Percentiles rank a stretch among this genome's conserved stretches.
phyloP scores from a whole-genome alignment of 2,113 vertebrate species.

The Merops nubicus region DNA sequence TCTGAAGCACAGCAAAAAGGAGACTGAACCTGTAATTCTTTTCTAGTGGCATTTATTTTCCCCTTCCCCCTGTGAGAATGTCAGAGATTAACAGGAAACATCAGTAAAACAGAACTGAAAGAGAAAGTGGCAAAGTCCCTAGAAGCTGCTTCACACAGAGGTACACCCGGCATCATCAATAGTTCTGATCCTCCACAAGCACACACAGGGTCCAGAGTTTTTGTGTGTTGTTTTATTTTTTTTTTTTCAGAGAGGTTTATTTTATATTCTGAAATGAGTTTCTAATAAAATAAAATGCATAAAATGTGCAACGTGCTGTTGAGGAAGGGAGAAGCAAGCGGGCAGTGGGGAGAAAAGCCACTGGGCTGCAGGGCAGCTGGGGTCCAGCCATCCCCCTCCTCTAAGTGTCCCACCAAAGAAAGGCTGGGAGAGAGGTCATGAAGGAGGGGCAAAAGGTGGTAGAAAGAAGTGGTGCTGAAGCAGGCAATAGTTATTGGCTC shows the following conservation, averaged over 20 bases:
- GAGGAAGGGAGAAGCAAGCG: not conserved
- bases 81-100: not conserved
- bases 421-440: not conserved
- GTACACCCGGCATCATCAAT: fast-evolving
- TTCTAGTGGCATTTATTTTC: conserved; percentile 18
- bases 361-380: not conserved
- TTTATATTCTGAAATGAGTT: not conserved
- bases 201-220: not conserved
- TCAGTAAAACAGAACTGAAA: conserved; percentile 24
- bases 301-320: not conserved
- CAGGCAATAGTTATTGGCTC: not conserved
- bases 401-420: not conserved
- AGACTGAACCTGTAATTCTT: not conserved
- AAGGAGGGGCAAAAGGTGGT: not conserved
- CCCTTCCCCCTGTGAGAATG: not conserved
- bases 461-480: not conserved
- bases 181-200: fast-evolving
- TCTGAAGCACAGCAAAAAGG: not conserved
- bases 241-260: not conserved
- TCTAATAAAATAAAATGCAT: conserved; percentile 20
- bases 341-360: not conserved
- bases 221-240: too few species aligned
- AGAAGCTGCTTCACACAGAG: not conserved
- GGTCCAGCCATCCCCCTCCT: not conserved
- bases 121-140: not conserved